Percentiles rank a stretch among this genome's conserved stretches.
These are phyloP conservation scores for Drosophila albomicans DNA, from an alignment of 1,140 invertebrate genomes.

Conservation along the genomic window DNA sequence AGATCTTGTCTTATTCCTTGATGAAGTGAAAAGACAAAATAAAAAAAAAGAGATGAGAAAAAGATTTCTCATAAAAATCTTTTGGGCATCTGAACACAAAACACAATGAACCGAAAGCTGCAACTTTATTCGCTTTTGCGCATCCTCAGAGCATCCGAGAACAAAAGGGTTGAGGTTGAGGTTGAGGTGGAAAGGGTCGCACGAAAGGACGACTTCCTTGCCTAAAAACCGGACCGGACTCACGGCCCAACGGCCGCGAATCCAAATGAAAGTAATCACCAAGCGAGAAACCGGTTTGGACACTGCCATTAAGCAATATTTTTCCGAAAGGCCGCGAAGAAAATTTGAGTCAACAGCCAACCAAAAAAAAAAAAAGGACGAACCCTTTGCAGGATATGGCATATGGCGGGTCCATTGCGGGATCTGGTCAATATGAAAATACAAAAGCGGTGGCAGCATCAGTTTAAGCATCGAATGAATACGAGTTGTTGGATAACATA, in stretches of 20 bases:
- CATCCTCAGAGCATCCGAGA: slow-evolving; percentile 62
- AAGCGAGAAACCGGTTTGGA: slow-evolving; percentile 74
- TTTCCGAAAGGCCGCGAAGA: slow-evolving; percentile 71
- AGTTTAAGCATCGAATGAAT: slow-evolving; percentile 3
- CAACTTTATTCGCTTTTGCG: slow-evolving; percentile 73
- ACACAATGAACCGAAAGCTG: slow-evolving; percentile 67
- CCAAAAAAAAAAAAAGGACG: slow-evolving; percentile 64
- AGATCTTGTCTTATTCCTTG: slow-evolving; percentile 16
- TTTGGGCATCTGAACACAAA: slow-evolving; percentile 29
- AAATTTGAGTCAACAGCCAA: slow-evolving; percentile 59
- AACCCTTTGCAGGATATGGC: slow-evolving; percentile 62
- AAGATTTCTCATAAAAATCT: slow-evolving; percentile 63
- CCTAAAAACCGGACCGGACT: slow-evolving; percentile 76
- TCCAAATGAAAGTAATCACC: slow-evolving; percentile 67
- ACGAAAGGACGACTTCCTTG: slow-evolving; percentile 44
- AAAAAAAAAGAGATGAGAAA: slow-evolving; percentile 61
- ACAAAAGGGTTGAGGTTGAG: slow-evolving; percentile 72
- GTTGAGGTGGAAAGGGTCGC: slow-evolving; percentile 56
- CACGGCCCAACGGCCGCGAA: slow-evolving; percentile 59
- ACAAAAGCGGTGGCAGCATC: slow-evolving; percentile 49
- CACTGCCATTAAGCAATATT: slow-evolving; percentile 66
- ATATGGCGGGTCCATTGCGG: slow-evolving; percentile 73
- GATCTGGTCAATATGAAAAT: slow-evolving; percentile 73
- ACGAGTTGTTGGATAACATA: slow-evolving; percentile 27
- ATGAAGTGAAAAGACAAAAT: slow-evolving; percentile 14